Base-by-base conservation (phyloP, 2,113 vertebrate species). In the Daubentonia madagascariensis region DNA sequence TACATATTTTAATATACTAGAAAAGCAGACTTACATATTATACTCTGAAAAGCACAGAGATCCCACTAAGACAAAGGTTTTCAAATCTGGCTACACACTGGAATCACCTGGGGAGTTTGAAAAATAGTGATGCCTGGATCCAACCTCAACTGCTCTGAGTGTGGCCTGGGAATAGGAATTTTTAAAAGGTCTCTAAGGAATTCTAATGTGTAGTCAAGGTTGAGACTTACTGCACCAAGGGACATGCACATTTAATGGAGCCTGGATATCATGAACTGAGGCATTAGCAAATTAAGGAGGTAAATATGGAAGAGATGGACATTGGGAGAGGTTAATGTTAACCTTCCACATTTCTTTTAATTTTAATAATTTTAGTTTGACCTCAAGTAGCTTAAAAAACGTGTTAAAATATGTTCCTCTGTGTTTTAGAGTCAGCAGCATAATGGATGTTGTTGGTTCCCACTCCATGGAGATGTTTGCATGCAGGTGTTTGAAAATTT, bases 291-390 rank as follows among this genome's bases (percentile, higher is more conserved):
- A 90, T 50, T 35, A 63, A 95, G 32, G n/a, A 61, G 35, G 45
- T 35, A 18, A 45, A 75, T 72, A 8, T 40, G 68, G 59, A 94
- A 80, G 37, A 91, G 48, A 52, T 1, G 30, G 68, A 89, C 63
- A 57, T 13, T 30, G 30, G 79, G 72, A 75, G 61, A 48, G 6
- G 45, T 48, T 61, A 57, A 73, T 59, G 72, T 67, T 61, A 93
- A 65, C 28, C 20, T 63, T 80, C 52, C 30, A 70, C 35, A 61
- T 48, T 91, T 40, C 54, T 89, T n/a, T 73, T 40, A 68, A 92
- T 96, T 85, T 25, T 50, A 78, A 63, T 37, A 63, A 83, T 83
- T 91, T 89, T 89, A 68, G 70, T 68, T 52, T 63, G 59, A 30
- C n/a, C 54, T 92, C 54, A 79, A 73, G 18, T 35, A 78, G 40